phyloP scores from a whole-genome alignment of 2,113 vertebrate genomes.

The Nothocercus nigrocapillus region DNA sequence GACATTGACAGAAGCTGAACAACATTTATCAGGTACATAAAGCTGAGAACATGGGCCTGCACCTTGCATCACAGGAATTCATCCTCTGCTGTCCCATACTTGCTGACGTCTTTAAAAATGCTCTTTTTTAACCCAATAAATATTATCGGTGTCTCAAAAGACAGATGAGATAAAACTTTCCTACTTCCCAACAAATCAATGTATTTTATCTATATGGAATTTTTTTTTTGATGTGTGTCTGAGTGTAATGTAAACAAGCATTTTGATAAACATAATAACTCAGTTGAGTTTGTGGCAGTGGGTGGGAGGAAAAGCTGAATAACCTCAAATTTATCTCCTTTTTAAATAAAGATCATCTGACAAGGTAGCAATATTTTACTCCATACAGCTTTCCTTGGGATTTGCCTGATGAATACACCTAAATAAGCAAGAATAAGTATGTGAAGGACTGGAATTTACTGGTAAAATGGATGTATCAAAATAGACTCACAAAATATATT shows the following conservation, averaged over 20 bases:
- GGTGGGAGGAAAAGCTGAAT: slow-evolving; percentile 3
- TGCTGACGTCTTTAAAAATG: neutral
- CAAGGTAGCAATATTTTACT: slow-evolving; percentile 48
- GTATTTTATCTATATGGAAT: slow-evolving; percentile 65
- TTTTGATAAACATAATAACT: slow-evolving; percentile 75
- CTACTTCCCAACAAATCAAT: slow-evolving; percentile 44
- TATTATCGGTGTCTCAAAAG: slow-evolving; percentile 51
- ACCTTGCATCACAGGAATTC: neutral
- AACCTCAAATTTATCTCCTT: slow-evolving; percentile 49
- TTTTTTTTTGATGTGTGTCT: slow-evolving; percentile 54
- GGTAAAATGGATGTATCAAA: slow-evolving; percentile 42
- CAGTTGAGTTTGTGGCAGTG: neutral
- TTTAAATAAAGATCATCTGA: slow-evolving; percentile 53
- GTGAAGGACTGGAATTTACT: slow-evolving; percentile 30
- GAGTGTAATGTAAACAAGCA: slow-evolving; percentile 67
- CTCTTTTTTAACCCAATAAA: slow-evolving; percentile 43
- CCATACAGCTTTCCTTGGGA: slow-evolving; percentile 55
- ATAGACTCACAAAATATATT: slow-evolving; percentile 47
- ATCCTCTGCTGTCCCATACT: neutral
- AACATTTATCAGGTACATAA: slow-evolving; percentile 61
- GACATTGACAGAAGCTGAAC: slow-evolving; percentile 53
- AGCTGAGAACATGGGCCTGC: slow-evolving; percentile 17
- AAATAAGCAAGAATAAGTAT: slow-evolving; percentile 26
- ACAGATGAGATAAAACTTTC: slow-evolving; percentile 61
- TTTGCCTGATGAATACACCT: slow-evolving; percentile 40